Evolutionary conservation across 2,113 vertebrate genomes (phyloP).

Genomic region (Apeltes quadracus): DNA sequence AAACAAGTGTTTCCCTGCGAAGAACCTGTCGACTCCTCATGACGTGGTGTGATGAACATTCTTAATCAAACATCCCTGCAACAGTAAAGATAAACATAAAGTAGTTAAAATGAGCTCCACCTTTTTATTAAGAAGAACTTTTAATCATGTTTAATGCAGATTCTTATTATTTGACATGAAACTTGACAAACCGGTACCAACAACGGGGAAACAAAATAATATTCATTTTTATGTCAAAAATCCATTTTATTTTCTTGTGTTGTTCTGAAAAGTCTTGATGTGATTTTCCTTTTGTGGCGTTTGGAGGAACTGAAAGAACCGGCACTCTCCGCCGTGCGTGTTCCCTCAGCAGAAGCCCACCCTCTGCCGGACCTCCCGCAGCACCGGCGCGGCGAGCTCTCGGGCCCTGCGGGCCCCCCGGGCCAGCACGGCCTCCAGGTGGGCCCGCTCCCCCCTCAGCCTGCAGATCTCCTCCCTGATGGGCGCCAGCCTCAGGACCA

Average conservation of each 20-base stretch:
- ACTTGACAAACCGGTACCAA: neutral
- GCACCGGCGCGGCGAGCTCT: constrained; percentile 85
- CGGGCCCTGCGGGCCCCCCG: constrained; percentile 83
- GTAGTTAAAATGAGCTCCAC: neutral
- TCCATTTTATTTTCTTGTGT: too few relatives aligned
- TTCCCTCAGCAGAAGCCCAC: constrained; percentile 86
- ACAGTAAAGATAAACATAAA: neutral
- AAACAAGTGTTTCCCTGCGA: too few relatives aligned
- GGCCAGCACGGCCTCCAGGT: constrained; percentile 84
- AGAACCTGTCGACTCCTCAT: too few relatives aligned
- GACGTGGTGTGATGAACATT: too few relatives aligned
- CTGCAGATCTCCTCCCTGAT: constrained; percentile 86
- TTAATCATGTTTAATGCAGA: neutral
- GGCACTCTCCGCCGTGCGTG: too few relatives aligned
- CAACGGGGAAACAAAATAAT: neutral
- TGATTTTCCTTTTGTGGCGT: neutral
- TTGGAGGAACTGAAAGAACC: too few relatives aligned
- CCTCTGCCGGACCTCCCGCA: constrained; percentile 82
- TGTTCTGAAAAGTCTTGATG: neutral
- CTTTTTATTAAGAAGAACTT: neutral
- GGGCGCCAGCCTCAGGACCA: constrained; percentile 88
- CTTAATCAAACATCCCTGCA: neutral
- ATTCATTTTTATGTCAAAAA: neutral
- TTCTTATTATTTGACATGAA: too few relatives aligned
- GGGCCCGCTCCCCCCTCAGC: constrained; percentile 80